These are phyloP conservation scores for Toxonevra muliebris DNA, from an alignment of 2,888 invertebrate species.

Conservation along the genomic window DNA sequence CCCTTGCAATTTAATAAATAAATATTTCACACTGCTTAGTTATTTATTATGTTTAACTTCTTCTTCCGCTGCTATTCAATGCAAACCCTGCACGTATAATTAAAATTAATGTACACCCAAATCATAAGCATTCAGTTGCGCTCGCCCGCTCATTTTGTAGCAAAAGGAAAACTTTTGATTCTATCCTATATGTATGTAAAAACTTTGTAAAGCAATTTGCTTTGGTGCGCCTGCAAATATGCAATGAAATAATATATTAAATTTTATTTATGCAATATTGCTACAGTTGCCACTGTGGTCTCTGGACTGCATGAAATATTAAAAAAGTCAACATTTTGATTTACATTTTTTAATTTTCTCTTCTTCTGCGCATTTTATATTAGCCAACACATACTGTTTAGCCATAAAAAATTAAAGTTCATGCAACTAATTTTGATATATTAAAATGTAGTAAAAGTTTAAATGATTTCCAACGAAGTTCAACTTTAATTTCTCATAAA, in stretches of 20 bases:
- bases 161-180: slow-evolving; percentile 10
- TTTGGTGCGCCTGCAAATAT: slow-evolving; percentile 21
- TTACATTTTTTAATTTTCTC: slow-evolving; percentile 27
- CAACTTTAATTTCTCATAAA: slow-evolving; percentile 3
- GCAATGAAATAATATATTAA: slow-evolving; percentile 21
- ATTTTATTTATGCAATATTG: slow-evolving; percentile 5
- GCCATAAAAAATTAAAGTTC: background rate
- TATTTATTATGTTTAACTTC: too few species aligned
- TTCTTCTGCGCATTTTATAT: slow-evolving; percentile 5
- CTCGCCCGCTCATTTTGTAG: too few species aligned
- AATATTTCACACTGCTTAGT: too few species aligned
- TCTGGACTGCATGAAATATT: background rate
- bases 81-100: too few species aligned
- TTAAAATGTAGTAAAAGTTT: background rate
- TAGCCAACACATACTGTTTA: background rate
- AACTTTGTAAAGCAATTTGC: background rate
- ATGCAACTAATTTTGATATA: background rate
- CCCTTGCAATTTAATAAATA: too few species aligned
- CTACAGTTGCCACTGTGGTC: background rate
- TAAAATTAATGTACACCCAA: too few species aligned
- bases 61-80: too few species aligned
- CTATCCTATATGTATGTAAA: background rate
- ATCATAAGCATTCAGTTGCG: too few species aligned
- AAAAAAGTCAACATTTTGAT: slow-evolving; percentile 11
- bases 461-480: background rate